These are phyloP conservation scores for Tetraneura akinire DNA, from an alignment of 1,140 invertebrate genomes.

Conservation along the genomic window DNA sequence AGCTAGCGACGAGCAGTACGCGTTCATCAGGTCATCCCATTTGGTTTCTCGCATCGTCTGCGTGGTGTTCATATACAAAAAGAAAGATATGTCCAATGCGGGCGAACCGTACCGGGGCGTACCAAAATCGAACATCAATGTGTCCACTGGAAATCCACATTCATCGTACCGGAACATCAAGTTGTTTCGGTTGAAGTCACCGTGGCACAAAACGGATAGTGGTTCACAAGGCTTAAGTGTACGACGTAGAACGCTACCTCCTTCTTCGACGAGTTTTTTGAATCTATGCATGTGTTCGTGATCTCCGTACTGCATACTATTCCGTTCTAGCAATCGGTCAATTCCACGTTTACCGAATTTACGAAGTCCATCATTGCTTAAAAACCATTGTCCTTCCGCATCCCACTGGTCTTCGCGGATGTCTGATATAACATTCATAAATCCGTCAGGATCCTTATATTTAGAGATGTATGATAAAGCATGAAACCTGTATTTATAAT, in stretches of 20 bases:
- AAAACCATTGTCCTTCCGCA: neutral
- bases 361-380: neutral
- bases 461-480: slow-evolving; percentile 28
- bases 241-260: neutral
- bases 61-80: slow-evolving; percentile 58
- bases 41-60: slow-evolving; percentile 52
- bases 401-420: neutral
- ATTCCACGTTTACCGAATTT: neutral
- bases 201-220: slow-evolving; percentile 59
- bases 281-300: neutral
- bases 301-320: neutral
- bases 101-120: slow-evolving; percentile 58
- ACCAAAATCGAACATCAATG: slow-evolving; percentile 60
- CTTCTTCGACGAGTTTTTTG: neutral
- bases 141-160: slow-evolving; percentile 52
- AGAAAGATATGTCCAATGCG: slow-evolving; percentile 59
- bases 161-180: slow-evolving; percentile 54
- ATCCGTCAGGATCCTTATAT: neutral
- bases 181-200: slow-evolving; percentile 60
- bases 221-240: slow-evolving; percentile 54
- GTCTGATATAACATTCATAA: neutral
- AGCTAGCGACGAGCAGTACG: slow-evolving; percentile 56
- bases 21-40: slow-evolving; percentile 56
- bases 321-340: neutral
- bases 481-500: slow-evolving; percentile 7